Base-by-base conservation (phyloP, 35 echinoderm and acorn worm genomes). In the Ophioderma brevispina region DNA sequence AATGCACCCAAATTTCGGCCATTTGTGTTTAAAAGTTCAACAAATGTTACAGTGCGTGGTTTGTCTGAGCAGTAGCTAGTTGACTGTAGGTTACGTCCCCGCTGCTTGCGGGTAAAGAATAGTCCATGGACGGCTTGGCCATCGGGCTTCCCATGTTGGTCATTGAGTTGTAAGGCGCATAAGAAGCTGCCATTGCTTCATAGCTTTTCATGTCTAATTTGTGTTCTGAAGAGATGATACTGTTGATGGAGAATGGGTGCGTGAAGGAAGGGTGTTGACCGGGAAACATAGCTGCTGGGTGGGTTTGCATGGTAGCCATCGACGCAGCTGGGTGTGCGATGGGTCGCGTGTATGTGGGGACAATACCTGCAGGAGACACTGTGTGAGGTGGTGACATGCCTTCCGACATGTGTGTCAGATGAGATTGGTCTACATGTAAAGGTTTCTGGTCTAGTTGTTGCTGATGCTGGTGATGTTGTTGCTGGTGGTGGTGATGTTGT, bases 211-310 rank as follows among this genome's bases (percentile, higher is more conserved):
- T 90, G 89, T 98, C 96, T 75, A 94, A 81, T 92, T 98, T 98
- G 77, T 99, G 97, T 92, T 99, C 97, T 15, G 90, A 85, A 36
- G 97, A 99, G 50, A 99, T 99, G 87, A 99, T 92, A 81, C 91
- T 99, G 88, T 89, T 99, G 36, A 99, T 99, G 28, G 97, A 99
- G 82, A 99, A 99, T 13, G 97, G 97, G 39, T 99, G 97, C 17
- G 88, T 87, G 31, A 92, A 99, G 4, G 97, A 95, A 17, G 97
- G 97, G 42, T 99, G 97, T 49, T 99, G 96, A 11, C 83, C 83
- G 13, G 80, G 90, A n/a, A 91, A 92, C 94, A 96, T 96, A 40
- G 85, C 90, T n/a, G n/a, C n/a, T 36, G 90, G 94, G 75, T 96
- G 87, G 42, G 87, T 75, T 36, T 88, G 89, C 91, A 91, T 91